Conservation (phyloP, 2,113 vertebrate species). For the Cathartes aura region DNA sequence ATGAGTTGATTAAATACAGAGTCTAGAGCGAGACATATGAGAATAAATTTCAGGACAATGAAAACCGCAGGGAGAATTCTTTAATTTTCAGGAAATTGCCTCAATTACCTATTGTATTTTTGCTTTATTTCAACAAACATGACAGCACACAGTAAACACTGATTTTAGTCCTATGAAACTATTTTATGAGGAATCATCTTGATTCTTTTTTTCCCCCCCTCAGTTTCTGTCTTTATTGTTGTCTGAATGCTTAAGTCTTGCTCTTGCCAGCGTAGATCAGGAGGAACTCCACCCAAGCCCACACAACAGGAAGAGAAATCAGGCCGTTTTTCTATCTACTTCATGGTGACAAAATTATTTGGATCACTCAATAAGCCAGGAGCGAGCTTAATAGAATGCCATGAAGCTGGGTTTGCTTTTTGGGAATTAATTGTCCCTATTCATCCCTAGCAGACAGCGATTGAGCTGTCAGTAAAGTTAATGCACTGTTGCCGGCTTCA, state of each 20-base stretch:
- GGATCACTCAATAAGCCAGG: neutral
- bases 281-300: neutral
- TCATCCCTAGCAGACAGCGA: neutral
- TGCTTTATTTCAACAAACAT: neutral
- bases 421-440: neutral
- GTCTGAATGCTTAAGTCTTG: neutral
- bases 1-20: neutral
- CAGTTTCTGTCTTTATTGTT: neutral
- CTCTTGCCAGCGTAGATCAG: neutral
- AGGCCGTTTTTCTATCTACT: neutral
- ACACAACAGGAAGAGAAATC: neutral
- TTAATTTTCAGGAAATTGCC: neutral
- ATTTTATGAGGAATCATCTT: neutral
- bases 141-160: neutral
- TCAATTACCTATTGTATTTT: neutral
- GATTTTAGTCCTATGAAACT: neutral
- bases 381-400: neutral
- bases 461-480: neutral
- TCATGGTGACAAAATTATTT: neutral
- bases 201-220: accelerated
- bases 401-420: neutral
- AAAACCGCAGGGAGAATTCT: neutral
- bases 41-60: neutral
- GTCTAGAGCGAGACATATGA: neutral
- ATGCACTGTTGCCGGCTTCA: neutral